Base-by-base conservation (phyloP, 1,140 invertebrate genomes). In the Venustaconcha ellipsiformis region DNA sequence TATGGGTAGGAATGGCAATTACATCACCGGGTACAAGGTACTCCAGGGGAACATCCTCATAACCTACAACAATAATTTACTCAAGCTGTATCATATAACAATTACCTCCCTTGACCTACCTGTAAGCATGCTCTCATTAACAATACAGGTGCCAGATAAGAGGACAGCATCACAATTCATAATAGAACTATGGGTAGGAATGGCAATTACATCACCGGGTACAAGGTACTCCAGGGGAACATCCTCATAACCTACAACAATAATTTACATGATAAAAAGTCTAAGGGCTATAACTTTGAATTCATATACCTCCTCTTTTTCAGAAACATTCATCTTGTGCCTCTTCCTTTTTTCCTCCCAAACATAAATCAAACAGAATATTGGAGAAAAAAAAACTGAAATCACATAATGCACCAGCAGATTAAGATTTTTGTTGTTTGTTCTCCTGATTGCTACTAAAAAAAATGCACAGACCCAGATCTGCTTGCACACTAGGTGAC, bases 111-210 rank as follows among this genome's bases (percentile, higher is more conserved):
- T 20, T 30, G 17, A 69, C 74, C 70, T 64, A 88, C 87, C 87
- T 77, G 87, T 88, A 0, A 88, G 71, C 87, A 88, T 88, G 77
- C 95, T 96, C 89, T 98, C 96, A 86, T 97, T 97, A 20, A 97
- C 94, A 81, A 98, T 97, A 82, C 95, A 96, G 64, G 94, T 96
- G 23, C 97, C 97, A 60, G 94, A 94, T 1, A 97, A 90, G 1
- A 98, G 79, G 5, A 87, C 85, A 57, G 87, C 87, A 76, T 88
- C 87, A 80, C 87, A 88, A 1, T 82, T 83, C 84, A 88, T 84
- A 1, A 82, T 75, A 78, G 86, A 88, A 15, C 87, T 86, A 74
- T 86, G 72, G 1, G 93, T 90, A 1, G 96, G 96, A 74, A 98
- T 93, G 18, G 95, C 92, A n/a, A 98, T 91, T 55, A 98, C 68